These are phyloP conservation scores for Gallinago solitaria DNA, from an alignment of 2,797 vertebrate genomes.

Conservation along the genomic window DNA sequence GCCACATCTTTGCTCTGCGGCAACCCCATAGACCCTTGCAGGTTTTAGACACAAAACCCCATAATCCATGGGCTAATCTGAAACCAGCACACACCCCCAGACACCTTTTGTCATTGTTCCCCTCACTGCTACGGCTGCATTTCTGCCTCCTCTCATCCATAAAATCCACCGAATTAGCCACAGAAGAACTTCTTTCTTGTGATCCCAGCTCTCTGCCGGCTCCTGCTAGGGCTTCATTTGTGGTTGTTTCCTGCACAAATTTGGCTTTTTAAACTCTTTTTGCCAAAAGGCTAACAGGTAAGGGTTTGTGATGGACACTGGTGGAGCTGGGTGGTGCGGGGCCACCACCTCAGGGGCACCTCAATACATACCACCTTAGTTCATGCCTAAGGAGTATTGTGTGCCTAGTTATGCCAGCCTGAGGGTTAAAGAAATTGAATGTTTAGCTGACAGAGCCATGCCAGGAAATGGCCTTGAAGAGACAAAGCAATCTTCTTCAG, in stretches of 20 bases:
- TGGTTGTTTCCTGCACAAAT: not conserved
- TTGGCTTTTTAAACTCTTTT: not conserved
- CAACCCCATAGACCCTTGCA: not conserved
- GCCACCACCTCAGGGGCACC: not conserved
- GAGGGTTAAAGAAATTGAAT: not conserved
- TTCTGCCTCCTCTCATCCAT: not conserved
- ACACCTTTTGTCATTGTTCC: not conserved
- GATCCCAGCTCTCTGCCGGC: accelerated
- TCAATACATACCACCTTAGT: not conserved
- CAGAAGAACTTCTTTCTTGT: not conserved
- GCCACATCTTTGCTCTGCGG: not conserved
- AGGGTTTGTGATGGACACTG: not conserved
- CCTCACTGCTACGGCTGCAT: not conserved
- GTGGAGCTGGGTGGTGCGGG: accelerated
- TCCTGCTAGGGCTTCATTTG: not conserved
- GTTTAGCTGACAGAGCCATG: not conserved
- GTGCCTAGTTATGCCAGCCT: not conserved
- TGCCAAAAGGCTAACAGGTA: not conserved
- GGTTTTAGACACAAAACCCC: not conserved
- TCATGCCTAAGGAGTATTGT: not conserved
- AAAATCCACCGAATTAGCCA: accelerated
- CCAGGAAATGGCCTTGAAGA: constrained; percentile 1
- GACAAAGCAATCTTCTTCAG: not conserved
- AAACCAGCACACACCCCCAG: not conserved
- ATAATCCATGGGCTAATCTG: not conserved